A percentile compares a stretch with the other conserved stretches of the same genome.
These are phyloP conservation scores for Eulemur mongoz DNA, from an alignment of 2,797 vertebrate genomes.

Conservation along the genomic window DNA sequence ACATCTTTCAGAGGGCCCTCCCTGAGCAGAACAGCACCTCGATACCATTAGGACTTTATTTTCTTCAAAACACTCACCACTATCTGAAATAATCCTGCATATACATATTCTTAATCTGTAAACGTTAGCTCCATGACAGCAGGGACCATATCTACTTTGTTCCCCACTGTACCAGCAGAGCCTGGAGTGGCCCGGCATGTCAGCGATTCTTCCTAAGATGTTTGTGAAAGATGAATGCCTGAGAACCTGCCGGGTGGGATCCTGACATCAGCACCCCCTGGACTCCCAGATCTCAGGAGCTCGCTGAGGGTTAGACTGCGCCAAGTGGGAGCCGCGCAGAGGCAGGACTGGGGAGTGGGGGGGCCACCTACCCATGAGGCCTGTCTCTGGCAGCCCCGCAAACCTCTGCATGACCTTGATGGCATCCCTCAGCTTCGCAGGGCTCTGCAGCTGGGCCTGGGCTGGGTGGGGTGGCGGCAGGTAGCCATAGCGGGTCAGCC, in stretches of 20 bases:
- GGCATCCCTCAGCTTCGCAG: slow-evolving; percentile 87
- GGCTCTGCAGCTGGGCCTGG: slow-evolving; percentile 89
- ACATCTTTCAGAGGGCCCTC: neutral
- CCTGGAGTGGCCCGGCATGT: neutral
- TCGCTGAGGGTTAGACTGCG: neutral
- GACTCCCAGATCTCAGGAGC: neutral
- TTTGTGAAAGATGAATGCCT: neutral
- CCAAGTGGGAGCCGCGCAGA: neutral
- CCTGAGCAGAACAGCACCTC: neutral
- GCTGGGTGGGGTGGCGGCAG: slow-evolving; percentile 89
- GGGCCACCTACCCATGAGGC: slow-evolving; percentile 86
- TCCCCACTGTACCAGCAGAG: neutral
- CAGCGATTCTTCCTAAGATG: neutral
- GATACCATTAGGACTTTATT: neutral
- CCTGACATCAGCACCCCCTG: neutral
- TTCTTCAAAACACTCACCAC: neutral
- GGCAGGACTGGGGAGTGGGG: neutral
- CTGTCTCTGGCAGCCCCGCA: slow-evolving; percentile 89
- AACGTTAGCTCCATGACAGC: neutral
- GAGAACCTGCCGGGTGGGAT: neutral
- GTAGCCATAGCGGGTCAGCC: slow-evolving; percentile 94
- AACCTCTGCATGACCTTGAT: slow-evolving; percentile 93
- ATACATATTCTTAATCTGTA: neutral
- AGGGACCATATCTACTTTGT: neutral
- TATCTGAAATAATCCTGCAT: neutral